Percentiles rank a stretch among this genome's conserved stretches.
Conservation (phyloP, 2,113 vertebrate genomes). For the Acrocephalus kingi region DNA sequence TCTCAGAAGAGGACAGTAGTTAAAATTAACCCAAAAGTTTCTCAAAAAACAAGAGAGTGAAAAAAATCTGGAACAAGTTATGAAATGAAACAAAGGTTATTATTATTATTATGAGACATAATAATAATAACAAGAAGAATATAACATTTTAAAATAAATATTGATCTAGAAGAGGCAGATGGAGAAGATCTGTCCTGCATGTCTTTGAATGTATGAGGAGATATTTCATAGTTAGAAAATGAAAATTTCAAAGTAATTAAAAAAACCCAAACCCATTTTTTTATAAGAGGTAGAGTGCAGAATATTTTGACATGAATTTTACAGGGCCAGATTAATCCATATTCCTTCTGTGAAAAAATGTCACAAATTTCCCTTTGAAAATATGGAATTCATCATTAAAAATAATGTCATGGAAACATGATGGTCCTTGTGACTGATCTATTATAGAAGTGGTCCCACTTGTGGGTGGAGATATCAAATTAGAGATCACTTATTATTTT, state of each 20-base stretch:
- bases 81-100: not conserved
- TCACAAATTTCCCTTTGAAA: not conserved
- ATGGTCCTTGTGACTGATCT: not conserved
- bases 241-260: not conserved
- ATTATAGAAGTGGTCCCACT: not conserved
- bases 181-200: not conserved
- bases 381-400: not conserved
- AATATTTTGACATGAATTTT: not conserved
- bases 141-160: not conserved
- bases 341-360: not conserved
- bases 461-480: not conserved
- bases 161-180: not conserved
- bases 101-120: not conserved
- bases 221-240: not conserved
- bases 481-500: not conserved
- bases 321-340: not conserved
- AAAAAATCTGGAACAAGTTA: not conserved
- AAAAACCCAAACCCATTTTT: not conserved
- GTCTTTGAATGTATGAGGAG: not conserved
- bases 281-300: not conserved
- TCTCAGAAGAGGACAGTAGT: not conserved
- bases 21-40: not conserved
- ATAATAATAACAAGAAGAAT: fast-evolving
- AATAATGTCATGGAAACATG: not conserved
- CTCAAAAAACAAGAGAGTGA: not conserved